phyloP scores from a whole-genome alignment of 2,113 vertebrate genomes.

The Gobius niger region DNA sequence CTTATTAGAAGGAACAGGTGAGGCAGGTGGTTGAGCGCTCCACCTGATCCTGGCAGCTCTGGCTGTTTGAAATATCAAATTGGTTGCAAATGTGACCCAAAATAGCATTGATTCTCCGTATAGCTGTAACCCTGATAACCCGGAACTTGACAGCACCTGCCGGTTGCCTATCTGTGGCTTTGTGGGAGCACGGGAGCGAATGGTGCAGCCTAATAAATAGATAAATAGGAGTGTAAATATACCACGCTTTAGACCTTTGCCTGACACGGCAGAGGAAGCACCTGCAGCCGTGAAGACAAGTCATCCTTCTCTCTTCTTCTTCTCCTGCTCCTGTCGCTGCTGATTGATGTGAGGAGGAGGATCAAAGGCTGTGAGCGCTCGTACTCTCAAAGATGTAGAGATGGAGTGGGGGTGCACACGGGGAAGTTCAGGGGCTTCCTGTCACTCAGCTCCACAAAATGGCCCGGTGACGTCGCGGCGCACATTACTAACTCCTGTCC shows the following conservation, averaged over 20 bases:
- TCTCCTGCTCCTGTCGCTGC: conserved; percentile 57
- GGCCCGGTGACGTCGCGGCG: conserved; percentile 54
- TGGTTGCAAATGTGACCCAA: background rate
- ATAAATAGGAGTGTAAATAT: conserved; percentile 73
- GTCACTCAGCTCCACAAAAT: conserved; percentile 55
- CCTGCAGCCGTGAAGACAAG: conserved; percentile 61
- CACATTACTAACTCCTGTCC: conserved; percentile 33
- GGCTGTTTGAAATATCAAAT: background rate
- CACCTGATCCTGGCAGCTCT: background rate
- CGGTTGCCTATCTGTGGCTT: conserved; percentile 31
- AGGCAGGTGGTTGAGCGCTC: background rate
- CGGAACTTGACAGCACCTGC: conserved; percentile 57
- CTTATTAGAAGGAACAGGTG: conserved; percentile 6
- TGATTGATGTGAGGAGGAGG: conserved; percentile 71
- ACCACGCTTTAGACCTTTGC: conserved; percentile 59
- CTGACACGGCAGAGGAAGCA: conserved; percentile 66
- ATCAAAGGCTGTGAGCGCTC: conserved; percentile 70
- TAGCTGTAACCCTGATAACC: conserved; percentile 49
- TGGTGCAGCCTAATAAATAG: conserved; percentile 66
- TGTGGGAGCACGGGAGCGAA: conserved; percentile 27
- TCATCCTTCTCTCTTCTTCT: conserved; percentile 54
- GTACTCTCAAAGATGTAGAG: conserved; percentile 62
- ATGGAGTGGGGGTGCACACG: conserved; percentile 37
- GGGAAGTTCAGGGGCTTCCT: conserved; percentile 50
- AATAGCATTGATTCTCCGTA: background rate